phyloP scores from a whole-genome alignment of 2,113 vertebrate species.

The Trochalopteron elliotii region DNA sequence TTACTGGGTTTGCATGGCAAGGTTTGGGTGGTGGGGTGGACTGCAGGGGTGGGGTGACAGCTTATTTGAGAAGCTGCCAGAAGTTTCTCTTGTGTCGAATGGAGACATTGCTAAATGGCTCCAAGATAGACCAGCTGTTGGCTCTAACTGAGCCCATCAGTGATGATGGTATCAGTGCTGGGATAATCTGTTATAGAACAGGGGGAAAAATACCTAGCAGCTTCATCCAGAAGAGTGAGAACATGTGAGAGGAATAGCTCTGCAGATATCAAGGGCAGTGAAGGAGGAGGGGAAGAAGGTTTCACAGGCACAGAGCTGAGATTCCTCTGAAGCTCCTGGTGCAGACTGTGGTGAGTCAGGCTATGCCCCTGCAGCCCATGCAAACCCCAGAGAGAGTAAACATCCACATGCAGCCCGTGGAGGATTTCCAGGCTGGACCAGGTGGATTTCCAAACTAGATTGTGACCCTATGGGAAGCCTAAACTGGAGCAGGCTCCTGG shows the following conservation, averaged over 20 bases:
- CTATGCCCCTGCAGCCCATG: neutral
- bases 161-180: fast-evolving
- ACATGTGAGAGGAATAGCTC: neutral
- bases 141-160: neutral
- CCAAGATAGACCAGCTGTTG: neutral
- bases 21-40: no score
- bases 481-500: neutral
- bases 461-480: neutral
- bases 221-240: neutral
- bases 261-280: neutral
- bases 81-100: neutral
- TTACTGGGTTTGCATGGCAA: no score
- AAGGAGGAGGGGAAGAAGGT: neutral
- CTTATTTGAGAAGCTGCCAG: no score
- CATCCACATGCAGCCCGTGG: neutral
- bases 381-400: neutral
- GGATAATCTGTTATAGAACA: neutral
- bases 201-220: neutral
- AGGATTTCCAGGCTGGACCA: neutral
- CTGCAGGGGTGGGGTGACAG: no score
- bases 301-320: neutral
- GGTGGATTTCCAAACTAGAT: neutral
- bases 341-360: neutral
- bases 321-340: no score
- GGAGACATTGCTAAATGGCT: neutral